These are phyloP conservation scores for Pteronotus mesoamericanus DNA, from an alignment of 2,797 vertebrate species.

Conservation along the genomic window DNA sequence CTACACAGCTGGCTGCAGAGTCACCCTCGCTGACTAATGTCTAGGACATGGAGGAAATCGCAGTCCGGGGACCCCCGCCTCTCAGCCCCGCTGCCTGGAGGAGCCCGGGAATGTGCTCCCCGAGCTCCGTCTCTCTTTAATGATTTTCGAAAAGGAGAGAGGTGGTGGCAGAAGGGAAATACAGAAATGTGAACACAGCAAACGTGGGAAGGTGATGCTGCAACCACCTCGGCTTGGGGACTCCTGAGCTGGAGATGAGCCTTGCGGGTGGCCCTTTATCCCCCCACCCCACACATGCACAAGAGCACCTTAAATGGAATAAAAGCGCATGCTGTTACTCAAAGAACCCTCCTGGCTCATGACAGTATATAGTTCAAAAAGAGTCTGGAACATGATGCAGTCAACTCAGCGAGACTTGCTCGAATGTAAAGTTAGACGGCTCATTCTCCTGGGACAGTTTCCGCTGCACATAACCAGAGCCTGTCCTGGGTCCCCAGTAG, in stretches of 20 bases:
- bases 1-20: constrained; percentile 35
- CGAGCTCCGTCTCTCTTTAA: background rate
- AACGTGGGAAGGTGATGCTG: rapidly evolving
- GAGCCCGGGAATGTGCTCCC: background rate
- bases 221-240: rapidly evolving
- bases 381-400: background rate
- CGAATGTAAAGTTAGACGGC: background rate
- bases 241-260: background rate
- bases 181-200: rapidly evolving
- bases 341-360: background rate
- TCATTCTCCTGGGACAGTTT: background rate
- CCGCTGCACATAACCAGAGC: background rate
- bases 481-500: background rate
- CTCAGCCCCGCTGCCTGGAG: rapidly evolving
- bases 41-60: background rate
- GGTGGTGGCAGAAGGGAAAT: background rate
- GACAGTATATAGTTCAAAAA: background rate
- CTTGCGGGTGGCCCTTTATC: background rate
- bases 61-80: background rate
- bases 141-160: background rate
- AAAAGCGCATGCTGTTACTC: background rate
- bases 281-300: background rate
- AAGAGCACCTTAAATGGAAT: background rate
- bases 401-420: background rate
- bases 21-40: background rate